phyloP scores from a whole-genome alignment of 2,113 vertebrate species.

The Psilopogon haemacephalus region DNA sequence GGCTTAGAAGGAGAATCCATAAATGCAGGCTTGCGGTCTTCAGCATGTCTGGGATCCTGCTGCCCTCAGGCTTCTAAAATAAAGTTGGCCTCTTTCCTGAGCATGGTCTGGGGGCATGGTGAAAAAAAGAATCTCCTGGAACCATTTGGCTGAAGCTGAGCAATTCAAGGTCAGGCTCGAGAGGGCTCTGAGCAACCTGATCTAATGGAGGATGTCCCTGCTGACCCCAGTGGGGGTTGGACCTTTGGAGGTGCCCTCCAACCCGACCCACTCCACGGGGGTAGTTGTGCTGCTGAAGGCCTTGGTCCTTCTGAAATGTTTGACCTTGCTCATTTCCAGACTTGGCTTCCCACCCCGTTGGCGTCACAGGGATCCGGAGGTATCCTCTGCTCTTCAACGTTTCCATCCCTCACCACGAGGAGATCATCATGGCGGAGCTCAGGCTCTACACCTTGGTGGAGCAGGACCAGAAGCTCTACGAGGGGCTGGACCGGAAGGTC shows the following conservation, averaged over 20 bases:
- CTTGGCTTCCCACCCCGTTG: constrained; percentile 76
- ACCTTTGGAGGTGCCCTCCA: too few relatives aligned
- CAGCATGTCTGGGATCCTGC: background rate
- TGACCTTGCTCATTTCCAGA: constrained; percentile 74
- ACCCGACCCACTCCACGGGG: background rate
- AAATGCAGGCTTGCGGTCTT: background rate
- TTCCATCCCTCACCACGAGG: constrained; percentile 91
- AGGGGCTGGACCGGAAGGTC: constrained; percentile 88
- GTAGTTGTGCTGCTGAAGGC: background rate
- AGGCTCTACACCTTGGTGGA: constrained; percentile 91
- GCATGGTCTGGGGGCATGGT: background rate
- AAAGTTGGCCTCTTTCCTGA: fast-evolving
- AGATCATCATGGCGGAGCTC: constrained; percentile 89
- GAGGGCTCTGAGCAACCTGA: too few relatives aligned
- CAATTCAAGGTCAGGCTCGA: background rate
- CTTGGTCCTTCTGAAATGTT: background rate
- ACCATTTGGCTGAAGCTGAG: background rate
- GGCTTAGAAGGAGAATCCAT: background rate
- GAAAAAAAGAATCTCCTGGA: background rate
- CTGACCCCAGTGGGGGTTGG: too few relatives aligned
- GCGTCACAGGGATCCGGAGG: constrained; percentile 78
- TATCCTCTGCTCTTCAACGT: constrained; percentile 94
- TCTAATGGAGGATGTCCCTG: too few relatives aligned
- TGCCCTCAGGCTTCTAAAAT: background rate
- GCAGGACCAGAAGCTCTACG: constrained; percentile 83